Evolutionary conservation across 1,140 invertebrate species (phyloP).

Genomic region (Ips nitidus): DNA sequence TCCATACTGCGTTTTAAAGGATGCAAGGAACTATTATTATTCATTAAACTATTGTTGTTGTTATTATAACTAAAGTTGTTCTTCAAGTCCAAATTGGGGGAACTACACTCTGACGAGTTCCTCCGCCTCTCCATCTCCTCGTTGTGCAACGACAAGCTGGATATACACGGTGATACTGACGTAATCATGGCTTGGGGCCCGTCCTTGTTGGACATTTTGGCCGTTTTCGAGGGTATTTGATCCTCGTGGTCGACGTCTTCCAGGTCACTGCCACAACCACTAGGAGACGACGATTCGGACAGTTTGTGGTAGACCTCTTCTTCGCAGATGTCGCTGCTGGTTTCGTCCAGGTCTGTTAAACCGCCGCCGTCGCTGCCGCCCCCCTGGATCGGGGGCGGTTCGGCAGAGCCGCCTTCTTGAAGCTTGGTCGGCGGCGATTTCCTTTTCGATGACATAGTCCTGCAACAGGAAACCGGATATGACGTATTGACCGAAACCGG

Average conservation of each 20-base stretch:
- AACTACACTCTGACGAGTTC: constrained; percentile 70
- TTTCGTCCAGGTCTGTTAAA: constrained; percentile 53
- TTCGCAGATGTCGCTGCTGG: constrained; percentile 53
- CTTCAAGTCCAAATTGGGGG: constrained; percentile 63
- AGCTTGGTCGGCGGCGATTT: constrained; percentile 89
- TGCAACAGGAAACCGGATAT: constrained; percentile 54
- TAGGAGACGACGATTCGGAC: constrained; percentile 60
- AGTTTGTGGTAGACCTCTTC: constrained; percentile 61
- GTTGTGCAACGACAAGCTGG: constrained; percentile 56
- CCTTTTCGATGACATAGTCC: constrained; percentile 92
- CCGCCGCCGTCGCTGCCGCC: constrained; percentile 51
- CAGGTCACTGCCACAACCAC: constrained; percentile 60
- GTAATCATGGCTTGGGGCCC: constrained; percentile 32
- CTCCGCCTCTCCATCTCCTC: constrained; percentile 54
- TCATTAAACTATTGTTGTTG: constrained; percentile 56
- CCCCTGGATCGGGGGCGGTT: constrained; percentile 53
- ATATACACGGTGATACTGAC: constrained; percentile 40
- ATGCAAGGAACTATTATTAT: constrained; percentile 55
- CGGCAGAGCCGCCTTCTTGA: constrained; percentile 69
- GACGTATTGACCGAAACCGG: constrained; percentile 29
- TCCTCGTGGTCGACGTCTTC: constrained; percentile 59
- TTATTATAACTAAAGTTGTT: constrained; percentile 56
- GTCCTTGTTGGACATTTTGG: constrained; percentile 28
- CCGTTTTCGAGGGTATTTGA: constrained; percentile 52
- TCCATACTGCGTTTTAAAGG: constrained; percentile 75